A percentile compares a stretch with the other conserved stretches of the same genome.
Evolutionary conservation across 2,797 vertebrate genomes (phyloP).

Genomic region (Pipistrellus kuhlii): DNA sequence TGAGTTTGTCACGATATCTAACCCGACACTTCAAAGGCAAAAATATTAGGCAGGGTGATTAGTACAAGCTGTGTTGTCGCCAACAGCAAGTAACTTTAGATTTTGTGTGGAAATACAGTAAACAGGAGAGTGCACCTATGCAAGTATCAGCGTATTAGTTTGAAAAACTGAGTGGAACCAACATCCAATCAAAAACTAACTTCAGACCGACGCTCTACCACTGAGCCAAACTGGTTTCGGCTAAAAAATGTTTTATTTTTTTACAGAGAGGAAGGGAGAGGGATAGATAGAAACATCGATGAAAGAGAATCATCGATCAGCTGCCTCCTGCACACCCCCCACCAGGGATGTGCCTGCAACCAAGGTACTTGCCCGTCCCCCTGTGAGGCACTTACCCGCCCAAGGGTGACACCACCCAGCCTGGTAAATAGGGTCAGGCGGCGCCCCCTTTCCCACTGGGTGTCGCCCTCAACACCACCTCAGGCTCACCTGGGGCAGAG

Average conservation of each 20-base stretch:
- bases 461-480: not conserved
- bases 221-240: too few relatives aligned
- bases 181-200: accelerated
- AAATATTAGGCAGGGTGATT: not conserved
- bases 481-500: not conserved
- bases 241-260: too few relatives aligned
- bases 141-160: not conserved
- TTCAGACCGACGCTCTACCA: not conserved
- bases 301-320: too few relatives aligned
- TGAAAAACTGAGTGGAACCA: not conserved
- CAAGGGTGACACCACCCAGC: accelerated
- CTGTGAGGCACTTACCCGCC: not conserved
- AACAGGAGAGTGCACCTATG: not conserved
- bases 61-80: too few relatives aligned
- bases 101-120: not conserved
- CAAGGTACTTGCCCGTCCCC: too few relatives aligned
- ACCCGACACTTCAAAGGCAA: not conserved
- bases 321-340: too few relatives aligned
- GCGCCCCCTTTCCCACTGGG: not conserved
- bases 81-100: not conserved
- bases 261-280: too few relatives aligned
- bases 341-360: too few relatives aligned
- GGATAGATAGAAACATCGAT: too few relatives aligned
- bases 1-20: not conserved
- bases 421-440: too few relatives aligned